Percentiles rank a stretch among this genome's conserved stretches.
phyloP scores from a whole-genome alignment of 2,888 invertebrate genomes.

The Drosophila greeni region DNA sequence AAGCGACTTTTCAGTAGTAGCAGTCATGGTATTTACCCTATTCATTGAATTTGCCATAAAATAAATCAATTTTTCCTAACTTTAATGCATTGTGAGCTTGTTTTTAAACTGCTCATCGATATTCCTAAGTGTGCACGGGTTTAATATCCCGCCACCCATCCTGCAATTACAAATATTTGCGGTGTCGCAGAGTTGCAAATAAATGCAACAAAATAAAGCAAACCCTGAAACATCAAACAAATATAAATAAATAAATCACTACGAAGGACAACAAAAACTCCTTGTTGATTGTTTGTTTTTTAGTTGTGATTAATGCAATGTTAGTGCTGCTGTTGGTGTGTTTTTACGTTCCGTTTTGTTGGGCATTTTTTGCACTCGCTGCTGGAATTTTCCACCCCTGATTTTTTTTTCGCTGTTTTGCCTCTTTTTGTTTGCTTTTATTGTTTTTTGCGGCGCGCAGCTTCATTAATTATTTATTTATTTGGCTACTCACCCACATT shows the following conservation, averaged over 20 bases:
- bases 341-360: conserved; percentile 1
- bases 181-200: conserved; percentile 18
- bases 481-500: conserved; percentile 59
- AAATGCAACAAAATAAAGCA: not conserved
- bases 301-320: conserved; percentile 47
- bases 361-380: conserved; percentile 35
- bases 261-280: conserved; percentile 14
- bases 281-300: conserved; percentile 47
- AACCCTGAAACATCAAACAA: conserved; percentile 5
- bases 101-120: not conserved
- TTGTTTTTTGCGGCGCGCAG: conserved; percentile 44
- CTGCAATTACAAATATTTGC: conserved; percentile 17
- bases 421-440: conserved; percentile 14
- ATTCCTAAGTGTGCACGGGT: not conserved
- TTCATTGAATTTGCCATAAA: not conserved
- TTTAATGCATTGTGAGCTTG: not conserved
- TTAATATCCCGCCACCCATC: not conserved
- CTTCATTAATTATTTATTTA: conserved; percentile 64
- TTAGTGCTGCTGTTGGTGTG: conserved; percentile 16
- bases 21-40: not conserved
- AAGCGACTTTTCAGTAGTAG: no score
- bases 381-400: conserved; percentile 22
- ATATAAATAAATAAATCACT: conserved; percentile 28
- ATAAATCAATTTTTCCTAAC: not conserved
- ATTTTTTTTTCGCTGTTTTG: not conserved